These are phyloP conservation scores for Dendrocincla tyrannina DNA, from an alignment of 2,797 vertebrate species.

Conservation along the genomic window DNA sequence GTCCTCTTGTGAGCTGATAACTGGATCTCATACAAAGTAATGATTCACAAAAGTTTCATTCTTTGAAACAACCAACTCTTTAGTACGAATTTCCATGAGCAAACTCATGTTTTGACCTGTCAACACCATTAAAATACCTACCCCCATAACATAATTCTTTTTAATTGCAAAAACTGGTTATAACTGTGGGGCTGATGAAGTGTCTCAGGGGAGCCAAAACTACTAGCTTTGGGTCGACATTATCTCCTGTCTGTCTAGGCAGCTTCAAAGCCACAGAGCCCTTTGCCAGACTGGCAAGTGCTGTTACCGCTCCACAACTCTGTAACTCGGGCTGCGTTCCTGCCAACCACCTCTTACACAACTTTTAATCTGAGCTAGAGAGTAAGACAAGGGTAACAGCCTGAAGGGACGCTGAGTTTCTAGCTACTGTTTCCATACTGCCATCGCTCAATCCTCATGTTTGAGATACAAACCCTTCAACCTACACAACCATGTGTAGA, in stretches of 20 bases:
- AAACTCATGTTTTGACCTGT: conserved; percentile 26
- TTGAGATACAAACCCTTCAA: neutral
- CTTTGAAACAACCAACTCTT: neutral
- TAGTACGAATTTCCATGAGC: neutral
- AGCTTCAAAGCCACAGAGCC: neutral
- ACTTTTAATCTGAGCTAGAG: neutral
- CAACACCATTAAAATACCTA: neutral
- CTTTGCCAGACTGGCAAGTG: neutral
- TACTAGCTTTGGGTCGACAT: rapidly evolving
- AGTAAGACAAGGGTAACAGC: neutral
- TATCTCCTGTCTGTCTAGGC: neutral
- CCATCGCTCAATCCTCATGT: neutral
- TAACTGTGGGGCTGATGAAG: neutral
- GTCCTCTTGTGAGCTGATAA: neutral
- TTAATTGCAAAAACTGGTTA: neutral
- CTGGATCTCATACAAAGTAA: neutral
- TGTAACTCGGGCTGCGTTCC: neutral
- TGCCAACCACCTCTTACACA: neutral
- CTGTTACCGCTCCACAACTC: neutral
- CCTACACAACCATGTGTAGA: rapidly evolving
- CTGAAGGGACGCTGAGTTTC: neutral
- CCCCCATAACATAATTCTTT: rapidly evolving
- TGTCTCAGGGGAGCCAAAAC: neutral
- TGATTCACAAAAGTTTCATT: neutral
- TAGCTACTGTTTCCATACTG: neutral